phyloP scores from a whole-genome alignment of 2,888 invertebrate genomes.

The Thecocarcelia acutangulata region DNA sequence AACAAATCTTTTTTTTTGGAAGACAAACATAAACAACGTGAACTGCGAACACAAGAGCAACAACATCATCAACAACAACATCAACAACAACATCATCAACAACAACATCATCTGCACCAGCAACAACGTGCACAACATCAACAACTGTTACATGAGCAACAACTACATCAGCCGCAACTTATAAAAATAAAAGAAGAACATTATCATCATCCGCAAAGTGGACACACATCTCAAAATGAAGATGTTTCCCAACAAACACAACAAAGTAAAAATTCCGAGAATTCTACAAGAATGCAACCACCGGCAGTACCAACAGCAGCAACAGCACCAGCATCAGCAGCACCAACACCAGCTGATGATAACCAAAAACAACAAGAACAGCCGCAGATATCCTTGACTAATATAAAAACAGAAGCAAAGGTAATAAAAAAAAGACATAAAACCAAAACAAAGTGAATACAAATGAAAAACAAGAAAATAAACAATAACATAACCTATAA shows the following conservation, averaged over 20 bases:
- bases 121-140: constrained; percentile 64
- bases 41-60: constrained; percentile 53
- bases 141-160: constrained; percentile 61
- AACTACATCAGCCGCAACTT: constrained; percentile 70
- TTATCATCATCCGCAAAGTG: constrained; percentile 37
- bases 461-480: constrained; percentile 50
- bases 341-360: constrained; percentile 19
- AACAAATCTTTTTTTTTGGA: constrained; percentile 67
- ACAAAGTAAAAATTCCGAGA: constrained; percentile 55
- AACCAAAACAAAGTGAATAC: constrained; percentile 49
- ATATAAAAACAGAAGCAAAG: constrained; percentile 67
- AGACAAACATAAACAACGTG: constrained; percentile 68
- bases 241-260: constrained; percentile 56
- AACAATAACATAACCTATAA: constrained; percentile 68
- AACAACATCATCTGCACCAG: constrained; percentile 56
- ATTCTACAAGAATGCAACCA: constrained; percentile 44
- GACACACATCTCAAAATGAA: constrained; percentile 53
- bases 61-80: constrained; percentile 41
- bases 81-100: constrained; percentile 62
- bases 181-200: constrained; percentile 59
- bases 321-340: constrained; percentile 23
- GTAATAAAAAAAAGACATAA: constrained; percentile 51
- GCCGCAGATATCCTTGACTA: constrained; percentile 65
- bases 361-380: constrained; percentile 40
- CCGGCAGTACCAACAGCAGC: constrained; percentile 18